A percentile compares a stretch with the other conserved stretches of the same genome.
Evolutionary conservation across 2,888 invertebrate species (phyloP).

Genomic region (Nowickia ferox): DNA sequence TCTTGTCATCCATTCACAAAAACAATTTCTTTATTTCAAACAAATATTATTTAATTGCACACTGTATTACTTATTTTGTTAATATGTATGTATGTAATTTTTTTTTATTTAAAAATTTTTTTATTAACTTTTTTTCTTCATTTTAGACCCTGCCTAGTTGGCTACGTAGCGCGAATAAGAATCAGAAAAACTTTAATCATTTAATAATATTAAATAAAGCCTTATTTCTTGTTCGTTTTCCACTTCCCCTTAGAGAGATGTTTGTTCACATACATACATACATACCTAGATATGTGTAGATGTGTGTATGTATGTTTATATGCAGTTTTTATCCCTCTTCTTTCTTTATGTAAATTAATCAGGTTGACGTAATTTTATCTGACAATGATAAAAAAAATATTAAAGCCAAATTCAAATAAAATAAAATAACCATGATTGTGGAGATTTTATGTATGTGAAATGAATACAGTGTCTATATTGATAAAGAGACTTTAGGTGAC

Average conservation of each 20-base stretch:
- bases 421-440: not conserved
- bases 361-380: constrained; percentile 10
- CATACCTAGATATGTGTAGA: too few relatives aligned
- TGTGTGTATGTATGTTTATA: too few relatives aligned
- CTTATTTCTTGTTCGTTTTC: not conserved
- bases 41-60: not conserved
- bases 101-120: not conserved
- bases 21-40: not conserved
- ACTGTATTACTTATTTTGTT: not conserved
- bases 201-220: not conserved
- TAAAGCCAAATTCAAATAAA: not conserved
- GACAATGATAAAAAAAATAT: constrained; percentile 6
- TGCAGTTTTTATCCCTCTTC: constrained; percentile 26
- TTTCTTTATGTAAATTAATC: constrained; percentile 26
- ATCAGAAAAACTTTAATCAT: constrained; percentile 45
- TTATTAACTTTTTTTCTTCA: constrained; percentile 43
- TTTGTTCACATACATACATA: not conserved
- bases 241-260: not conserved
- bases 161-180: constrained; percentile 32
- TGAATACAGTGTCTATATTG: not conserved
- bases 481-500: not conserved
- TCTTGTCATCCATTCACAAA: too few relatives aligned
- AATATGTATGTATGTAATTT: not conserved
- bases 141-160: not conserved
- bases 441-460: not conserved